Base-by-base conservation (phyloP, 1,140 invertebrate species). In the Pogonomyrmex californicus region DNA sequence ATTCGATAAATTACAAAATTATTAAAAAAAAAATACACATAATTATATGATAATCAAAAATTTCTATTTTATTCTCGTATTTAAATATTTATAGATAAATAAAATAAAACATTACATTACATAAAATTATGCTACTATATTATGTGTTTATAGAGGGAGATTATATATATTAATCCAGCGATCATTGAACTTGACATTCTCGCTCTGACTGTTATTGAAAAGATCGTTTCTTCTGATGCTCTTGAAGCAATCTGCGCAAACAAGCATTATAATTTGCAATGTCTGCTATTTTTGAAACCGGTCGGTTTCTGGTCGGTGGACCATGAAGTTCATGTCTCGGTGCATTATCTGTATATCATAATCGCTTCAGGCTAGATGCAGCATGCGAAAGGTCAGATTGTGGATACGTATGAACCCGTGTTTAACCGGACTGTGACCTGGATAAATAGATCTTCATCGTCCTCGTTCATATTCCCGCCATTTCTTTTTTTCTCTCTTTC, bases 311-410 rank as follows among this genome's bases (percentile, higher is more conserved):
- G 23, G 66, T 81, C 78, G 38, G n/a, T 30, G 38, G 23, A 81
- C 23, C 63, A 12, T 81, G 65, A 54, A 81, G 77, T 68, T 44
- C 77, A 54, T 81, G 49, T 68, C 54, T 76, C 38, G 54, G 23
- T 51, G 65, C 65, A 38, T 54, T 81, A 70, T 81, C 78, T 70
- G 78, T 70, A 44, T 70, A 70, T 81, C 78, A n/a, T 58, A 81
- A 81, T 70, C 65, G 65, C 78, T 70, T 81, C 51, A 23, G 63
- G 78, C 78, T 58, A 33, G 49, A 81, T 79, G 41, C n/a, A 44
- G 38, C 47, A 81, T 58, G 23, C 36, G 51, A 81, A 70, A 81
- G 63, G 65, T 81, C 38, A 70, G 17, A 41, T 49, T 47, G 41
- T 49, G 75, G 41, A 77, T 41, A 44, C 14, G 23, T 47, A 70